Percentiles rank a stretch among this genome's conserved stretches.
phyloP scores from a whole-genome alignment of 2,113 vertebrate genomes.

The Notothenia coriiceps region DNA sequence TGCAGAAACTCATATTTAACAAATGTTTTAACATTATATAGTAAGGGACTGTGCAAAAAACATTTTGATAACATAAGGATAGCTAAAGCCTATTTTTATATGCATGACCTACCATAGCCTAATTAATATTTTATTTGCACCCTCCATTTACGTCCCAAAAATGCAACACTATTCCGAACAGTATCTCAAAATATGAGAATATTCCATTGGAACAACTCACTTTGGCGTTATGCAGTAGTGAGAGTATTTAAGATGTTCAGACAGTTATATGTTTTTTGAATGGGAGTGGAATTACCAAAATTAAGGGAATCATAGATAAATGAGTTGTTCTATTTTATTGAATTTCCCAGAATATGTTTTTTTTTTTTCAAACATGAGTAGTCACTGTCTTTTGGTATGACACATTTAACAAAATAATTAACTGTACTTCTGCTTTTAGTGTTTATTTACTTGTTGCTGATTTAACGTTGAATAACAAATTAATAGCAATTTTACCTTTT shows the following conservation, averaged over 20 bases:
- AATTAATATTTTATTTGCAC: too few species aligned
- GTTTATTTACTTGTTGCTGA: neutral
- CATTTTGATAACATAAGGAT: neutral
- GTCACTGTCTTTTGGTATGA: neutral
- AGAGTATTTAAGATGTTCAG: neutral
- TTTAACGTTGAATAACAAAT: neutral
- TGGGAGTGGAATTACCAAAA: neutral
- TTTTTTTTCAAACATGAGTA: neutral
- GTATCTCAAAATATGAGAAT: neutral
- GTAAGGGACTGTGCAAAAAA: constrained; percentile 4
- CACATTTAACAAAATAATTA: neutral
- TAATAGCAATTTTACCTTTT: neutral
- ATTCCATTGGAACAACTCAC: neutral
- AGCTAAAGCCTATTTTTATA: too few species aligned
- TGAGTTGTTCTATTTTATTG: neutral
- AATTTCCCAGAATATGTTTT: neutral
- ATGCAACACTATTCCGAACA: neutral
- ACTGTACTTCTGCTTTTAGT: neutral
- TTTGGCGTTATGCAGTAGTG: neutral
- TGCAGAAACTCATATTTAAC: neutral
- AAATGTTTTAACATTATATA: neutral
- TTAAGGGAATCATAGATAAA: neutral
- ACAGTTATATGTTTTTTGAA: too few species aligned
- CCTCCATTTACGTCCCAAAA: neutral
- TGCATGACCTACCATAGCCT: too few species aligned